Percentiles rank a stretch among this genome's conserved stretches.
phyloP scores from a whole-genome alignment of 1,140 invertebrate genomes.

The Berghia stephanieae region DNA sequence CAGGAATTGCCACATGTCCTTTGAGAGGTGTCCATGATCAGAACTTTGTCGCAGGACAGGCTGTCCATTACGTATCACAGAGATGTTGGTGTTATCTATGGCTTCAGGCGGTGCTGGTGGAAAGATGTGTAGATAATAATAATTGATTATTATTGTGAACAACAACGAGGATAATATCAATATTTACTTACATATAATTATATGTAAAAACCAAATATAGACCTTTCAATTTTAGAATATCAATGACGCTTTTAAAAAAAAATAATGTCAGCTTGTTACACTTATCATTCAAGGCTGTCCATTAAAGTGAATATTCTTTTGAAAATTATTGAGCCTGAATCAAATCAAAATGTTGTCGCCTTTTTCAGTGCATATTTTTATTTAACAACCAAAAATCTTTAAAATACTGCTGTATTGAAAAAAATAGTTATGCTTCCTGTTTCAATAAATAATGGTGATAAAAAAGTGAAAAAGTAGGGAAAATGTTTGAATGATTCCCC shows the following conservation, averaged over 20 bases:
- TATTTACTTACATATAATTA: neutral
- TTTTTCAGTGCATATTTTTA: no score
- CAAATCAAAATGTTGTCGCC: no score
- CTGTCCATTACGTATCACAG: slow-evolving; percentile 72
- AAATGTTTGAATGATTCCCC: no score
- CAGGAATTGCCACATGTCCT: slow-evolving; percentile 87
- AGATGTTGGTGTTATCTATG: slow-evolving; percentile 83
- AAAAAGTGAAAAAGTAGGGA: no score
- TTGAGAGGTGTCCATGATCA: slow-evolving; percentile 84
- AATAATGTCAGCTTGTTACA: no score
- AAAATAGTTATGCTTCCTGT: no score
- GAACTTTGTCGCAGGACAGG: slow-evolving; percentile 71
- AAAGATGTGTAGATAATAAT: slow-evolving; percentile 8
- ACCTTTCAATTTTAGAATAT: neutral
- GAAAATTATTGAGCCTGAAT: no score
- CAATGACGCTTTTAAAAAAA: neutral
- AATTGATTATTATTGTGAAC: neutral
- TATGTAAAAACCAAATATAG: neutral
- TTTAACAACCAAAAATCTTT: no score
- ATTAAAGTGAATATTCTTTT: no score
- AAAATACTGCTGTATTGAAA: no score
- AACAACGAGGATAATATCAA: neutral
- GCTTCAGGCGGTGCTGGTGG: slow-evolving; percentile 80
- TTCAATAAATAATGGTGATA: no score
- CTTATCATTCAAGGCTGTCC: no score